Base-by-base conservation (phyloP, 1,140 invertebrate species). In the Mamestra configurata region DNA sequence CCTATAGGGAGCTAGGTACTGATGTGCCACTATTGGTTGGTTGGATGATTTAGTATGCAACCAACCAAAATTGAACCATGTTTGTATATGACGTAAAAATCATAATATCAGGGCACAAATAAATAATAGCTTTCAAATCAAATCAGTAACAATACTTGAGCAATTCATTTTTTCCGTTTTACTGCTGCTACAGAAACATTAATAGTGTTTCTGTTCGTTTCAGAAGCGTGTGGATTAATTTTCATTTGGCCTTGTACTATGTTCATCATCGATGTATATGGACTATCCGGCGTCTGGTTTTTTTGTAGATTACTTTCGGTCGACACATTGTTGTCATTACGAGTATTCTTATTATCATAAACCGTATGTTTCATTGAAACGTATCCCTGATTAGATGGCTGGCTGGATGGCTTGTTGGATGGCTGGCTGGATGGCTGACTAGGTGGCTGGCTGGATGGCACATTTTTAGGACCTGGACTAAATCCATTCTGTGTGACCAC, bases 311-410 rank as follows among this genome's bases (percentile, higher is more conserved):
- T 89, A 11, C 89, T 87, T 66, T 72, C 31, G 75, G 84, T 82
- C 70, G 82, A 81, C 4, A 27, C 40, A 75, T 82, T 81, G 31
- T 37, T 72, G 51, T 93, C 92, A 79, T 71, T 89, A 6, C 91
- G 85, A 72, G 61, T 78, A 71, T 82, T 85, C 11, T 91, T 86
- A 35, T 82, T 91, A 85, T 96, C 96, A 77, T 96, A 96, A 8
- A 95, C 91, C 10, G 96, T 95, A 84, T 95, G 95, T 93, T 96
- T 96, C 95, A 96, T 93, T 6, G 95, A 94, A 43, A 89, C 81
- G 72, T 94, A 95, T 15, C 90, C 81, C 80, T 85, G 84, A 35
- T 59, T 70, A 53, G 13, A 27, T 13, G 51, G 46, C 75, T 84
- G 46, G 15, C n/a, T 15, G 15, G 46, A 5, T 5, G 2, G 51